Evolutionary conservation across 2,888 invertebrate species (phyloP), one percentile per base, ranked within the genome.

Genomic region (Eupithecia pulchellata): DNA sequence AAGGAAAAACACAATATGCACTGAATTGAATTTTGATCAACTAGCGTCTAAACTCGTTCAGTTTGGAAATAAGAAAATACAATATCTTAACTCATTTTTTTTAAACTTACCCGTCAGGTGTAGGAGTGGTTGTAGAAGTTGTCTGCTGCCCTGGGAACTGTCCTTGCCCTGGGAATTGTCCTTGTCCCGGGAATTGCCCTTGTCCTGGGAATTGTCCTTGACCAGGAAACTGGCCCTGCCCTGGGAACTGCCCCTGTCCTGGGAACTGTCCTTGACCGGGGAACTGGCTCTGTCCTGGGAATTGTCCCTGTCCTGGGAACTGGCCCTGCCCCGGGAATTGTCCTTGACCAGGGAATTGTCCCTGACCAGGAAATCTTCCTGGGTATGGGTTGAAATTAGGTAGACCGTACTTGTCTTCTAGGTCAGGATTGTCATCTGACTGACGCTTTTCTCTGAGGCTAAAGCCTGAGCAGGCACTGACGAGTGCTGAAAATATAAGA

Each of bases 331-430:
- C 58, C 0, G 58, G 78, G 66, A 76, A 73, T 6, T 73, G 77
- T 11, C 68, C 76, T 17, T 77, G 52, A 0, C 13, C 52, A 1
- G 52, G 78, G 64, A 75, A 73, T 6, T 75, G 76, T 0, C 71
- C 72, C 11, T 78, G 79, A 0, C 71, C 71, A 0, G 78, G 79
- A 30, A 73, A 74, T 9, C 71, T 72, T 0, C 71, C 71, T 13
- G 75, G 79, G 64, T 75, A 78, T 2, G 74, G 78, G 4, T 52
- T 25, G 11, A 52, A 52, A 25, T 13, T 52, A 52, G 52, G 52
- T 13, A 1, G 52, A 25, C 85, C 89, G 32, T 91, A 91, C 73
- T 89, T 88, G 66, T 92, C 90, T 4, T 91, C 91, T 66, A 91
- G 75, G 17, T 81, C 75, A 0, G 78, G 78, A 17, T 79, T 76